Evolutionary conservation across 2,113 vertebrate species (phyloP), one percentile per base, ranked within the genome.

Genomic region (Ceyx margarethae): DNA sequence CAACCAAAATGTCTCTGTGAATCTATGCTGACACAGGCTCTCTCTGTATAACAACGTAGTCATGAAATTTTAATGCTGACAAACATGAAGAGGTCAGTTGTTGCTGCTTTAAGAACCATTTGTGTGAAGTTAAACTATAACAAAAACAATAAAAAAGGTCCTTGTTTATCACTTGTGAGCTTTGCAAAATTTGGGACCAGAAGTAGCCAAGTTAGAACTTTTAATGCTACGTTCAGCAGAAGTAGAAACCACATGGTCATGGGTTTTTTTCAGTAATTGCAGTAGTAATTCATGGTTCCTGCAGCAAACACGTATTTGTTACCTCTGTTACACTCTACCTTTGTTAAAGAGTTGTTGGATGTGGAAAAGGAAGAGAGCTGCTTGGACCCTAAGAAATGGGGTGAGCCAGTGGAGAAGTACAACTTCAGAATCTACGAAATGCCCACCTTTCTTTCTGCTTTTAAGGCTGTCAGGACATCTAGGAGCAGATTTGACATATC

Each of bases 51-150:
- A 89, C 81, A 85, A 6, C 21, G 31, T 75, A 85, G 68, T 74
- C 76, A 56, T 86, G 79, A 95, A 92, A 89, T 80, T 43, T 95
- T 81, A 89, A 80, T 89, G 58, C 81, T 87, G 81, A 71, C 64
- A 71, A 35, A 92, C 87, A 62, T n/a, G 79, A 87, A 87, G 81
- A 85, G 72, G 53, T 91, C 76, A 81, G 26, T 75, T 93, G 72
- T 58, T 88, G 35, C 48, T 81, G 60, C 51, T 83, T 81, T 64
- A 82, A 73, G 64, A 92, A 69, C 46, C 8, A 13, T 82, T 79
- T 69, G 35, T 69, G 33, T 80, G 51, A 85, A 74, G 67, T 89
- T 91, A 43, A 77, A 88, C 16, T 3, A 54, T 62, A 51, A 58
- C 29, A 35, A 79, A 48, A 40, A 45, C 37, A 26, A 19, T 17